These are phyloP conservation scores for Berghia stephanieae DNA, from an alignment of 1,140 invertebrate genomes.

Conservation along the genomic window DNA sequence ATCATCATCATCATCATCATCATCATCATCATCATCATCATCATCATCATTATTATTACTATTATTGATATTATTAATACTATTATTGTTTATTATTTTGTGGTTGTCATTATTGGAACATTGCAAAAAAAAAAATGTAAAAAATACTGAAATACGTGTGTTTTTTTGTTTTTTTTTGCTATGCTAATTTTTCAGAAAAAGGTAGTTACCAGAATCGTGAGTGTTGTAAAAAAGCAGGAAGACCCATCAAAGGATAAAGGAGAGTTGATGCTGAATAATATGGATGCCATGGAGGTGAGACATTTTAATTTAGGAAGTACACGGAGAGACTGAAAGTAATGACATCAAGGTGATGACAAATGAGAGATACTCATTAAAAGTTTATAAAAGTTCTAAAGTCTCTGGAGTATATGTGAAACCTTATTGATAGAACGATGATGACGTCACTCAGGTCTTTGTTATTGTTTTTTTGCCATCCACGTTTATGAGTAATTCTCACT, in stretches of 20 bases:
- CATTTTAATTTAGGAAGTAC: background rate
- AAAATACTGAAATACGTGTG: constrained; percentile 20
- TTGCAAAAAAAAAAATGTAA: constrained; percentile 69
- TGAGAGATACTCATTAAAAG: too few relatives aligned
- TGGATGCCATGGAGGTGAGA: constrained; percentile 88
- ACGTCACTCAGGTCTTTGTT: too few relatives aligned
- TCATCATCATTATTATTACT: too few relatives aligned
- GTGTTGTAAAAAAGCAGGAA: constrained; percentile 86
- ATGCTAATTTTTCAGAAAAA: constrained; percentile 24
- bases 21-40: too few relatives aligned
- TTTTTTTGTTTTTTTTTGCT: constrained; percentile 26
- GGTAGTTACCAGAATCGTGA: constrained; percentile 72
- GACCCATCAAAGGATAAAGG: constrained; percentile 77
- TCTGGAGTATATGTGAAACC: too few relatives aligned
- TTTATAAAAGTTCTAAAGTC: too few relatives aligned
- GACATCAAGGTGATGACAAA: background rate
- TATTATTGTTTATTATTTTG: too few relatives aligned
- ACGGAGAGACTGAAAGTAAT: background rate
- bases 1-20: too few relatives aligned
- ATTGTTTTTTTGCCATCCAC: too few relatives aligned
- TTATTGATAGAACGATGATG: too few relatives aligned
- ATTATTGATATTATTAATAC: too few relatives aligned
- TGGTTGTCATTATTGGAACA: constrained; percentile 89
- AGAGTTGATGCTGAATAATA: constrained; percentile 96
- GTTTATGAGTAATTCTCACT: too few relatives aligned